phyloP scores from a whole-genome alignment of 2,113 vertebrate genomes.

The Spilogale gracilis region DNA sequence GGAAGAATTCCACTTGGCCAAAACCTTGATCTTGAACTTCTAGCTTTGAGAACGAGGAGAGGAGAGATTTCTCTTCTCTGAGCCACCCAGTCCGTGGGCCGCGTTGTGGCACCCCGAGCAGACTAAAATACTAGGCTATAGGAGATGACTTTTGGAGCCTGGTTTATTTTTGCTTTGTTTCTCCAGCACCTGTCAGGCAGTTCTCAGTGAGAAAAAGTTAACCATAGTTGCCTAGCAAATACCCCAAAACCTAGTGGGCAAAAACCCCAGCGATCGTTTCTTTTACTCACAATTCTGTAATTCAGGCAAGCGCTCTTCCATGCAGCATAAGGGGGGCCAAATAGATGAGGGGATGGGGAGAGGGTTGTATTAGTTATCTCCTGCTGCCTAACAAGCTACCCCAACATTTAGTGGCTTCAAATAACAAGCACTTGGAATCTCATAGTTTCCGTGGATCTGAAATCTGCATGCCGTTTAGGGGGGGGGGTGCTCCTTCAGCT shows the following conservation, averaged over 20 bases:
- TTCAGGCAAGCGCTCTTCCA: neutral
- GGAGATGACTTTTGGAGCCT: neutral
- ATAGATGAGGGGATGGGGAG: neutral
- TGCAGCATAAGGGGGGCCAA: neutral
- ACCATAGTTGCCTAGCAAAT: neutral
- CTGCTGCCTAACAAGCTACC: constrained; percentile 4
- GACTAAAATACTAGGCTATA: neutral
- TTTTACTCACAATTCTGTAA: constrained; percentile 11
- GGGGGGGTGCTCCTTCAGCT: neutral
- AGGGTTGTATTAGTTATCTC: neutral
- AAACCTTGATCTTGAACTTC: constrained; percentile 9
- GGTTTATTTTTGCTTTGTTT: constrained; percentile 29
- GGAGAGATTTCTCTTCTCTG: neutral
- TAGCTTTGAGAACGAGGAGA: neutral
- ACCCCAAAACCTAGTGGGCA: constrained; percentile 4
- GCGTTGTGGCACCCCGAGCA: neutral
- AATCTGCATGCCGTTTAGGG: neutral
- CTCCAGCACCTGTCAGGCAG: neutral
- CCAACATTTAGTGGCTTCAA: constrained; percentile 10
- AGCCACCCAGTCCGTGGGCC: neutral
- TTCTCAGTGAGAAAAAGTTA: constrained; percentile 1
- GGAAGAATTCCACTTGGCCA: neutral
- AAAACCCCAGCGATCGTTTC: neutral
- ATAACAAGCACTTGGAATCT: neutral
- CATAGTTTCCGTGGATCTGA: constrained; percentile 4